Evolutionary conservation across 2,888 invertebrate species (phyloP).

Genomic region (Heliothis peltigera): DNA sequence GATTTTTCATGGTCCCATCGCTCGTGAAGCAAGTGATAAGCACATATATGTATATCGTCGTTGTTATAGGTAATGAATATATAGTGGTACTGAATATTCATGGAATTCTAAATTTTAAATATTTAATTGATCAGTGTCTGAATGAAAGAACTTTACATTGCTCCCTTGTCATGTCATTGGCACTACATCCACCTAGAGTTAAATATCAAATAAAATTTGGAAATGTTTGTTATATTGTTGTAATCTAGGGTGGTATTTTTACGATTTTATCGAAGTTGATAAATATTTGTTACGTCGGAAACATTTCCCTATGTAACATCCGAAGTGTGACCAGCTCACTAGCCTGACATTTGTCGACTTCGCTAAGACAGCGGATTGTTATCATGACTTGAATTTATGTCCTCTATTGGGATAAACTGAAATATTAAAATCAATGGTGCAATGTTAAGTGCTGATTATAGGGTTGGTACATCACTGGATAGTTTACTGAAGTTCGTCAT

Average conservation of each 20-base stretch:
- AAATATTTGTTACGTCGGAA: constrained; percentile 35
- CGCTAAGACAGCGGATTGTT: constrained; percentile 43
- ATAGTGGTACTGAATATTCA: constrained; percentile 29
- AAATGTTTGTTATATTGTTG: constrained; percentile 51
- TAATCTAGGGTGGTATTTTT: constrained; percentile 42
- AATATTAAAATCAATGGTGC: constrained; percentile 56
- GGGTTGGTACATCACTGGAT: constrained; percentile 21
- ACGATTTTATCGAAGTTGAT: constrained; percentile 46
- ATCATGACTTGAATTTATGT: constrained; percentile 49
- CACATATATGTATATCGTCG: constrained; percentile 20
- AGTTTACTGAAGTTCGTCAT: constrained; percentile 32
- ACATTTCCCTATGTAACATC: constrained; percentile 6
- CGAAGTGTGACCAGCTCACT: constrained; percentile 16
- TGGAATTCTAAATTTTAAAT: constrained; percentile 42
- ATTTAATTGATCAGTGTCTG: constrained; percentile 37
- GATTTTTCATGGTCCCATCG: constrained; percentile 67
- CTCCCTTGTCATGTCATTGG: constrained; percentile 48
- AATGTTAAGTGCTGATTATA: constrained; percentile 52
- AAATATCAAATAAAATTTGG: constrained; percentile 43
- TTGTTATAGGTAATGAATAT: constrained; percentile 40
- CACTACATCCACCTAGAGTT: constrained; percentile 41
- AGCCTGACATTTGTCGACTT: constrained; percentile 37
- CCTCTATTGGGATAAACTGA: constrained; percentile 55
- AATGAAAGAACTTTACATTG: constrained; percentile 50
- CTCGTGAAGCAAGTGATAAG: constrained; percentile 57